Conservation (phyloP, 2,888 invertebrate species). For the Periphyllus acericola region DNA sequence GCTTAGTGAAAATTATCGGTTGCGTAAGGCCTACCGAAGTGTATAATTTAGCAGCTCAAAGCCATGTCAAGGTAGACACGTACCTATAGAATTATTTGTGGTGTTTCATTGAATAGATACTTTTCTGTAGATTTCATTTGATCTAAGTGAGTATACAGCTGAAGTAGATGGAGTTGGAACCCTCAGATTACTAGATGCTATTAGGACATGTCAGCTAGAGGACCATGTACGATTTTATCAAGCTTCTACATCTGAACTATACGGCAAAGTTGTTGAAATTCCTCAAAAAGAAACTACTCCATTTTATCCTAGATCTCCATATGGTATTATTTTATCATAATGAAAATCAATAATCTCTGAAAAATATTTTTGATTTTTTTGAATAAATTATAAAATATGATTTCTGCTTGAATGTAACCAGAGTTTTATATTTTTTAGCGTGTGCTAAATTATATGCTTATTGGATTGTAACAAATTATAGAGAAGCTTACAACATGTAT, state of each 20-base stretch:
- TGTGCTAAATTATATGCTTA: slow-evolving; percentile 95
- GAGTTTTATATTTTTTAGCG: slow-evolving; percentile 71
- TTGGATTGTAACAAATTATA: slow-evolving; percentile 95
- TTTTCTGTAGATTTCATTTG: slow-evolving; percentile 82
- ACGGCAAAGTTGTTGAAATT: slow-evolving; percentile 90
- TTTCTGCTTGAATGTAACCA: background rate
- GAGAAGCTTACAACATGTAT: slow-evolving; percentile 94
- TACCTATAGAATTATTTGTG: background rate
- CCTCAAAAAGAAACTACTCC: slow-evolving; percentile 95
- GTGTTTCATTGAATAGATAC: background rate
- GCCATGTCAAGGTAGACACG: slow-evolving; percentile 89
- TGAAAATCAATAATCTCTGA: background rate
- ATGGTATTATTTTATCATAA: slow-evolving; percentile 74
- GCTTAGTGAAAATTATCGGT: slow-evolving; percentile 86
- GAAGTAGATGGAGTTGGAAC: slow-evolving; percentile 98
- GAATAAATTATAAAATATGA: background rate
- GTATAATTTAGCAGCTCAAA: slow-evolving; percentile 98
- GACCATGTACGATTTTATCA: slow-evolving; percentile 86
- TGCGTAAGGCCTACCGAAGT: slow-evolving; percentile 88
- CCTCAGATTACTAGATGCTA: slow-evolving; percentile 88
- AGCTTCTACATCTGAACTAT: slow-evolving; percentile 94
- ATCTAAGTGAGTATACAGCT: slow-evolving; percentile 98
- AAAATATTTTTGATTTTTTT: background rate
- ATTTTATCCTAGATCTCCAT: slow-evolving; percentile 95
- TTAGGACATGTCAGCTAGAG: slow-evolving; percentile 86